Conservation (phyloP, 2,888 invertebrate species). For the Enchytraeus crypticus region DNA sequence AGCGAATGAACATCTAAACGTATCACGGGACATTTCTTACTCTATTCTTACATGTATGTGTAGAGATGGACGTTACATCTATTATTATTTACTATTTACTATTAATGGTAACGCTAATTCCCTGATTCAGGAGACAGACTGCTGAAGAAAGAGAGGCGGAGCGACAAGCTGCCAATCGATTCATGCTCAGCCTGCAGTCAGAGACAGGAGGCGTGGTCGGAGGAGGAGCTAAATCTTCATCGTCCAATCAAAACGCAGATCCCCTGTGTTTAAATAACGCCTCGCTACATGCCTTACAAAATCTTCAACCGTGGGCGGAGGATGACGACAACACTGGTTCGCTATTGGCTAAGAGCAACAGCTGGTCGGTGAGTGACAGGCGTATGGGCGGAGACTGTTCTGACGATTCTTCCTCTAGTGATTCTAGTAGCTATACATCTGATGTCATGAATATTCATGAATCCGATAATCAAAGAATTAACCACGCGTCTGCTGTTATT, state of each 20-base stretch:
- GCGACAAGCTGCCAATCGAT: slow-evolving; percentile 87
- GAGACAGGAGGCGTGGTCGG: slow-evolving; percentile 50
- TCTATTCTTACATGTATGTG: neutral
- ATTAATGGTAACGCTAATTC: neutral
- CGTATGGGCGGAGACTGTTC: too few species aligned
- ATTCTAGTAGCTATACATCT: too few species aligned
- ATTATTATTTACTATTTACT: neutral
- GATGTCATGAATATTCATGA: too few species aligned
- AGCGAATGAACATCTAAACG: too few species aligned
- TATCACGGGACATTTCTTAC: neutral
- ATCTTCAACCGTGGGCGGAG: slow-evolving; percentile 69
- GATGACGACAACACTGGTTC: slow-evolving; percentile 9
- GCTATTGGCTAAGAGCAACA: too few species aligned
- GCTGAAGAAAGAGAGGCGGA: slow-evolving; percentile 96
- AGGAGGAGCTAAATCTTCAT: slow-evolving; percentile 70
- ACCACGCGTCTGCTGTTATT: too few species aligned
- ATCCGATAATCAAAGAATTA: too few species aligned
- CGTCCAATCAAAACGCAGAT: slow-evolving; percentile 42
- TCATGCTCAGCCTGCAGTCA: slow-evolving; percentile 90
- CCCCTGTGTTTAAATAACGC: slow-evolving; percentile 49
- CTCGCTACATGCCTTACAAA: slow-evolving; percentile 69
- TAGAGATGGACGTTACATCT: neutral
- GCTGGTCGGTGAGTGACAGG: too few species aligned
- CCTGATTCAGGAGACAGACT: slow-evolving; percentile 72
- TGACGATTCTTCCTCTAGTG: too few species aligned